These are phyloP conservation scores for Leontocebus nigricollis DNA, from an alignment of 2,797 vertebrate genomes.

Conservation along the genomic window DNA sequence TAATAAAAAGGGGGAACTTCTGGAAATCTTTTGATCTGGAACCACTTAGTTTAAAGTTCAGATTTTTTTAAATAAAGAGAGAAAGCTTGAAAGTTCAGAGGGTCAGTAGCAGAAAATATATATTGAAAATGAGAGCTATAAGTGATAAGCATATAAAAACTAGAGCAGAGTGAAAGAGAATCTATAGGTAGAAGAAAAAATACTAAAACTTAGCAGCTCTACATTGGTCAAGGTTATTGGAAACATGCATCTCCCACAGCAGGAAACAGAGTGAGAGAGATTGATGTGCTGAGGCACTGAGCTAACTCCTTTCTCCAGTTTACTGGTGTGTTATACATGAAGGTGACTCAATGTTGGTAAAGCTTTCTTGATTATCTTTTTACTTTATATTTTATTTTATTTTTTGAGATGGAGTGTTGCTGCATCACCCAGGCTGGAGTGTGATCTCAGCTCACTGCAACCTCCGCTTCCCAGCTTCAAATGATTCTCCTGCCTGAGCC, in stretches of 20 bases:
- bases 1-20: background rate
- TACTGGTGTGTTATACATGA: background rate
- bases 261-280: background rate
- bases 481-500: background rate
- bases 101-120: background rate
- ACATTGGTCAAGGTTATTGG: background rate
- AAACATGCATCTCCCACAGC: background rate
- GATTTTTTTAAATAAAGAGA: background rate
- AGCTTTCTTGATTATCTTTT: background rate
- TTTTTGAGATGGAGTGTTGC: background rate
- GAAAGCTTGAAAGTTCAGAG: background rate
- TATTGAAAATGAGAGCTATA: background rate
- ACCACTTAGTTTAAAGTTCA: constrained; percentile 27
- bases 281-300: background rate
- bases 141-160: constrained; percentile 7
- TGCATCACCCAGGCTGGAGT: background rate
- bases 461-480: background rate
- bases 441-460: background rate
- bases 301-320: background rate
- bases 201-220: background rate
- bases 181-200: background rate
- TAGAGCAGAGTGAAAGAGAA: constrained; percentile 31
- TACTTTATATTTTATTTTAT: background rate
- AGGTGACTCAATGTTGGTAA: background rate
- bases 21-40: constrained; percentile 1